A percentile compares a stretch with the other conserved stretches of the same genome.
These are phyloP conservation scores for Odontamblyopus lacepedii DNA, from an alignment of 2,797 vertebrate species.

Conservation along the genomic window DNA sequence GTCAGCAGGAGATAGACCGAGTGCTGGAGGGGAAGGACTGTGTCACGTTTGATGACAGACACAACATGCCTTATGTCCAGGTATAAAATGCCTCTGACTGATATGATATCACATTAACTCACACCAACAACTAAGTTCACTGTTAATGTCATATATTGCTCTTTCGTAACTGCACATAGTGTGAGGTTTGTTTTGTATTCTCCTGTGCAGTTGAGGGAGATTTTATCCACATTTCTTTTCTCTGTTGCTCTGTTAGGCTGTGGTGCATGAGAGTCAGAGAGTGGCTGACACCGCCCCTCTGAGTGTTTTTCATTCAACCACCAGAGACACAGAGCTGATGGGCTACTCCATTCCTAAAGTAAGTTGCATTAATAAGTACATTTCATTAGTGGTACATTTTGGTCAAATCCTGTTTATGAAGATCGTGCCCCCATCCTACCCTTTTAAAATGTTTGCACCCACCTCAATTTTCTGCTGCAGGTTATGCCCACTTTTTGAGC, in stretches of 20 bases:
- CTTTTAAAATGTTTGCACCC: too few relatives aligned
- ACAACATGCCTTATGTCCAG: slow-evolving; percentile 61
- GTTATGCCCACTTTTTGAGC: too few relatives aligned
- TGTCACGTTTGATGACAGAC: slow-evolving; percentile 49
- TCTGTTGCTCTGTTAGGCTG: slow-evolving; percentile 1
- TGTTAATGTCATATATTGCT: too few relatives aligned
- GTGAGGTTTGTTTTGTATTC: too few relatives aligned
- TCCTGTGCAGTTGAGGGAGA: too few relatives aligned
- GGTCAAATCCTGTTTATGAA: neutral
- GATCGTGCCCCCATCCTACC: too few relatives aligned
- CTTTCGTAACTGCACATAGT: too few relatives aligned
- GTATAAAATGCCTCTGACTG: slow-evolving; percentile 5
- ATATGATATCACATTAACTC: too few relatives aligned
- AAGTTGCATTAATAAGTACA: neutral
- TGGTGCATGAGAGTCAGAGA: slow-evolving; percentile 37
- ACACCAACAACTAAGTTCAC: too few relatives aligned
- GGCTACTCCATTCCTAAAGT: slow-evolving; percentile 5
- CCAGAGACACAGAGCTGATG: slow-evolving; percentile 32
- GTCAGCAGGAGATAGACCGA: slow-evolving; percentile 63
- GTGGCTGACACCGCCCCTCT: neutral
- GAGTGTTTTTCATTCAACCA: neutral
- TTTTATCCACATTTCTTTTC: neutral
- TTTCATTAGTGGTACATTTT: neutral
- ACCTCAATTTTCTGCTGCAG: too few relatives aligned
- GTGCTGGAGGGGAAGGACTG: slow-evolving; percentile 52